A percentile compares a stretch with the other conserved stretches of the same genome.
Evolutionary conservation across 2,797 vertebrate genomes (phyloP).

Genomic region (Gadopsis marmoratus): DNA sequence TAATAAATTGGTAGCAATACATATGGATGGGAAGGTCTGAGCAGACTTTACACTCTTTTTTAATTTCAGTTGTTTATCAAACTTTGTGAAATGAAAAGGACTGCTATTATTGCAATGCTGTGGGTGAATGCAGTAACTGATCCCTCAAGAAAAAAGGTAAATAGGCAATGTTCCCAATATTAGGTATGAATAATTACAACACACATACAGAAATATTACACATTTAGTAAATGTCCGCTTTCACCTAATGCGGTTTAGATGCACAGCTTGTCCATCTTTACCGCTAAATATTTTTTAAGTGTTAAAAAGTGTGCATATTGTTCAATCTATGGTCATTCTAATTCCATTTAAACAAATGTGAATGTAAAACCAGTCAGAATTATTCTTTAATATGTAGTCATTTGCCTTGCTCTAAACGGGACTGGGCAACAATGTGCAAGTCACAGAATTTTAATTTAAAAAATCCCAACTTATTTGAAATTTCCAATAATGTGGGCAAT

Average conservation of each 20-base stretch:
- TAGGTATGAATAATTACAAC: not conserved
- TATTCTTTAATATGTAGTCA: not conserved
- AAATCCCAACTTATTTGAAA: not conserved
- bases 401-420: not conserved
- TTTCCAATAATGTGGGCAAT: not conserved
- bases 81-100: not conserved
- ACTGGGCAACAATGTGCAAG: not conserved
- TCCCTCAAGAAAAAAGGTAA: not conserved
- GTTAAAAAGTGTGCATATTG: not conserved
- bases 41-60: not conserved
- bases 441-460: not conserved
- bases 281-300: not conserved
- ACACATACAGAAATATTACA: not conserved
- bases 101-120: not conserved
- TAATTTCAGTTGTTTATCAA: not conserved
- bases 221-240: not conserved
- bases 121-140: not conserved
- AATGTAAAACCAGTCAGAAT: not conserved
- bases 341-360: not conserved
- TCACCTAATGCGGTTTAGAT: not conserved
- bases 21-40: not conserved
- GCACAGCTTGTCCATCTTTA: no score
- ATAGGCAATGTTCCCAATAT: not conserved
- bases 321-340: not conserved
- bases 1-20: not conserved